Percentiles rank a stretch among this genome's conserved stretches.
phyloP scores from a whole-genome alignment of 2,797 vertebrate genomes.

The Kryptolebias ocellatus region DNA sequence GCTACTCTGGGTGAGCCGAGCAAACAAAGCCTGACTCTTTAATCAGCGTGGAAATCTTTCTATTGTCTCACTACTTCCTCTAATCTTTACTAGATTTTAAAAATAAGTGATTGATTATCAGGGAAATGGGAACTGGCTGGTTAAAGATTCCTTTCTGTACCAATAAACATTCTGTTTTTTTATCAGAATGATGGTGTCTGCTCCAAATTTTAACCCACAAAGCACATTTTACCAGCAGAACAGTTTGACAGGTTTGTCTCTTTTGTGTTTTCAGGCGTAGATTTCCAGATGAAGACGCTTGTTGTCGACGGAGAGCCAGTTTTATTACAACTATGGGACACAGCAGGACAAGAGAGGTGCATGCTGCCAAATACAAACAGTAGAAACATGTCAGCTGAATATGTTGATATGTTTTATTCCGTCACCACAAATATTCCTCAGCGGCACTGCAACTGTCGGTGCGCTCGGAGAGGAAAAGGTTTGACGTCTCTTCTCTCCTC shows the following conservation, averaged over 20 bases:
- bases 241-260: not conserved
- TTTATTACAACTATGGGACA: conserved; percentile 94
- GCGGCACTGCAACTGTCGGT: not conserved
- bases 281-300: conserved; percentile 96
- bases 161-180: conserved; percentile 1
- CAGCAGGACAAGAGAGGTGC: conserved; percentile 94
- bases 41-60: not conserved
- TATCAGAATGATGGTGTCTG: not conserved
- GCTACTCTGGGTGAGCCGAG: conserved; percentile 88
- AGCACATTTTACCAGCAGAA: not conserved
- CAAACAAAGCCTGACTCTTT: not conserved
- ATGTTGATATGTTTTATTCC: not conserved
- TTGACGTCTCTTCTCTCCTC: not conserved
- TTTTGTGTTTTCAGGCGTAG: conserved; percentile 84
- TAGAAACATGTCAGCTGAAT: not conserved
- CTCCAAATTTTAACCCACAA: not conserved
- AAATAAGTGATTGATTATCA: not conserved
- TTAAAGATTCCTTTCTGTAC: not conserved
- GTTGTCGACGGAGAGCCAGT: conserved; percentile 92
- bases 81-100: not conserved
- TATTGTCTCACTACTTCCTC: not conserved
- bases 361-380: not conserved
- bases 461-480: not conserved
- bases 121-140: not conserved
- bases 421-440: not conserved